phyloP scores from a whole-genome alignment of 1,140 invertebrate species.

The Nebria ingens region DNA sequence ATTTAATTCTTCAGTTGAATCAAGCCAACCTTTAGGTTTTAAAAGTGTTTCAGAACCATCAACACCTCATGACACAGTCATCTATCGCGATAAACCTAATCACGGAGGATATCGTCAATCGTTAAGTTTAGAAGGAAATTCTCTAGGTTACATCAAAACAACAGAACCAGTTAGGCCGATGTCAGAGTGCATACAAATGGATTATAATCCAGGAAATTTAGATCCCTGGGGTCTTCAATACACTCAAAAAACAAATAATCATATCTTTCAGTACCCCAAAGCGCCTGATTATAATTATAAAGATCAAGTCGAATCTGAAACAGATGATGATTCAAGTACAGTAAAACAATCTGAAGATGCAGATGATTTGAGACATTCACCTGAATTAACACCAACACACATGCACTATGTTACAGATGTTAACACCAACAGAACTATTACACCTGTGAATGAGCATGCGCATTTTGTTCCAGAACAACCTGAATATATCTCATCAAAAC shows the following conservation, averaged over 20 bases:
- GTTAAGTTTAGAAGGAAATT: not conserved
- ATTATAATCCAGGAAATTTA: not conserved
- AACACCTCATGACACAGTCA: conserved; percentile 1
- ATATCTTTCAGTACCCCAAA: not conserved
- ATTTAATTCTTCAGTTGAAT: conserved; percentile 30
- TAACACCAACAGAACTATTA: not conserved
- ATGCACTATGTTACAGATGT: not conserved
- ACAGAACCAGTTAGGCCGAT: not conserved
- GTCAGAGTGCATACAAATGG: not conserved
- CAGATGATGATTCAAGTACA: conserved; percentile 2
- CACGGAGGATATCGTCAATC: not conserved
- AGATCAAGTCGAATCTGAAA: conserved; percentile 1
- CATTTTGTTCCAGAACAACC: not conserved
- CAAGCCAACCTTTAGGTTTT: conserved; percentile 16
- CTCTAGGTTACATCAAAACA: not conserved
- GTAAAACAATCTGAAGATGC: not conserved
- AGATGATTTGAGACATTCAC: not conserved
- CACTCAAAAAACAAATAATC: not conserved
- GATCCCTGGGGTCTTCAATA: not conserved
- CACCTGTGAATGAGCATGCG: not conserved
- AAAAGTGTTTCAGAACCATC: conserved; percentile 2
- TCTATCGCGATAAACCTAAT: not conserved
- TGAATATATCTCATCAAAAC: not conserved
- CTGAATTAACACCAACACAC: not conserved
- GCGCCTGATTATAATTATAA: not conserved